These are phyloP conservation scores for Pangasius macronema DNA, from an alignment of 2,797 vertebrate genomes.

Conservation along the genomic window DNA sequence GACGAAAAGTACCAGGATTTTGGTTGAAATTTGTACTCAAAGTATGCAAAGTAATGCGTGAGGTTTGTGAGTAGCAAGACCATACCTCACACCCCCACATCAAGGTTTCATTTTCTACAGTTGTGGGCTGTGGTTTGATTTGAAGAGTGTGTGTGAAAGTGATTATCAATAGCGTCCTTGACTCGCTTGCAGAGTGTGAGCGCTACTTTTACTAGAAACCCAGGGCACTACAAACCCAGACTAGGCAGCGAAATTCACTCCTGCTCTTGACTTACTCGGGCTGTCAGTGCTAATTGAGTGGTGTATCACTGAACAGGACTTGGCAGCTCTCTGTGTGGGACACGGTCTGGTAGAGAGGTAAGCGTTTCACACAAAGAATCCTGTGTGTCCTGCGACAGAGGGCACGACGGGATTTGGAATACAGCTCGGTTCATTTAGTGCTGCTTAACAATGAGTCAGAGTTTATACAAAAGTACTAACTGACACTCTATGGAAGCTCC, in stretches of 20 bases:
- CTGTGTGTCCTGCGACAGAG: conserved; percentile 11
- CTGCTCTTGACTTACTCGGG: conserved; percentile 1
- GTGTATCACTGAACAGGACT: conserved; percentile 26
- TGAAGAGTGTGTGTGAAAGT: conserved; percentile 5
- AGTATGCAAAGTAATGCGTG: neutral
- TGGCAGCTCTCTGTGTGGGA: conserved; percentile 35
- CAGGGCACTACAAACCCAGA: neutral
- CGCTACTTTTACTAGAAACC: neutral
- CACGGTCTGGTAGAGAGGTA: conserved; percentile 22
- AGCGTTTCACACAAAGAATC: conserved; percentile 16
- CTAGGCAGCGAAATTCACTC: neutral
- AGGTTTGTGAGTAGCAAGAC: neutral
- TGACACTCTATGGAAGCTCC: neutral
- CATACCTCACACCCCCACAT: neutral
- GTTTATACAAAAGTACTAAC: neutral
- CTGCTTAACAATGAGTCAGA: neutral
- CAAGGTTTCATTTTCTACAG: neutral
- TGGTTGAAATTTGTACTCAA: neutral
- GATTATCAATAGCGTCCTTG: neutral
- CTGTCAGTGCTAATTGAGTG: conserved; percentile 28
- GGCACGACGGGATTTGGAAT: neutral
- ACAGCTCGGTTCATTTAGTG: neutral
- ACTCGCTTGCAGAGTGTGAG: neutral
- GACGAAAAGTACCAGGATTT: neutral
- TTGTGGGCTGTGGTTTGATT: neutral